Base-by-base conservation (phyloP, 2,888 invertebrate genomes). In the Corythucha ciliata region DNA sequence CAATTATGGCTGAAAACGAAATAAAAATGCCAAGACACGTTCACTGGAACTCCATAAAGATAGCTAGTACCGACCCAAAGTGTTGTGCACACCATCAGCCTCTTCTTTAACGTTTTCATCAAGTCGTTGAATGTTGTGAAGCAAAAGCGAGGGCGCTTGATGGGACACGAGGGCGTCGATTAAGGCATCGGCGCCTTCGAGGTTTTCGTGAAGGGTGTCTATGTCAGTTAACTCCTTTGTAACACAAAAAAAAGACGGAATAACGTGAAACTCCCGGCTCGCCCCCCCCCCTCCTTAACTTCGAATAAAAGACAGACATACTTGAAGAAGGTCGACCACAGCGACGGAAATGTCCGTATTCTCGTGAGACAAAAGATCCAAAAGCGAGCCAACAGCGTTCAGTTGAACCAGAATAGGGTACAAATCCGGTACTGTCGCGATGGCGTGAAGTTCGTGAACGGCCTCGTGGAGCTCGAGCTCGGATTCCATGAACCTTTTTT, bases 81-180 rank as follows among this genome's bases (percentile, higher is more conserved):
- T 89, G 66, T 97, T 92, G 68, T 94, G 92, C 1, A 98, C 91
- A 5, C 96, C 97, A 68, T 96, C 94, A 29, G 86, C 76, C 71
- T 97, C 97, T 68, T 96, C 94, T 62, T 90, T 89, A 2, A 91
- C 80, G 47, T 74, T 76, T 68, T 98, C 98, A 69, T 97, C 94
- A 2, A 99, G 76, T 37, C 96, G 75, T 41, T 91, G 87, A 48
- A 98, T 71, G 71, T 94, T 96, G 70, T 94, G 92, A 2, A 97
- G 85, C 4, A 98, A 69, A 48, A 92, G 70, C 0, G 93, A 86
- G 41, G 92, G 81, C 7, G 90, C 80, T 70, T 97, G 93, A 44
- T 90, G 89, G 48, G 88, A 87, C 12, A 93, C 74, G 57, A 99
- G 69, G 1, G 88, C 83, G 64, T 88, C 89, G 45, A 96, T 83